A percentile compares a stretch with the other conserved stretches of the same genome.
Conservation (phyloP, 2,113 vertebrate genomes). For the Nymphicus hollandicus region DNA sequence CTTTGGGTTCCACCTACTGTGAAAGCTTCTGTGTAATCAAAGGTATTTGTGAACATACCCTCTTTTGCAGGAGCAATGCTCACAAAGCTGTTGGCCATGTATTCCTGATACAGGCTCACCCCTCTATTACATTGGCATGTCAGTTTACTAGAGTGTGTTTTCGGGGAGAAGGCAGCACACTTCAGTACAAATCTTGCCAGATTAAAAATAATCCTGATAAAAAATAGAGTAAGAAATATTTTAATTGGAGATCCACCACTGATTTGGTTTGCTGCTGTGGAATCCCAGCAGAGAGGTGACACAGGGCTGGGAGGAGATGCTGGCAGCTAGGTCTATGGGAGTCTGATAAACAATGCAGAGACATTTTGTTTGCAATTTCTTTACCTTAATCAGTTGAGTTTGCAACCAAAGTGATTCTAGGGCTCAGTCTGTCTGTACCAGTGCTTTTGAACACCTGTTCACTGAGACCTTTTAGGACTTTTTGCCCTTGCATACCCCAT, state of each 20-base stretch:
- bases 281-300: neutral
- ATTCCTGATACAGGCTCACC: neutral
- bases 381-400: neutral
- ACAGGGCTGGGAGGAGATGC: neutral
- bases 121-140: fast-evolving
- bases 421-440: neutral
- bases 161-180: neutral
- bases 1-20: neutral
- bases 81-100: neutral
- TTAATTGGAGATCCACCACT: neutral
- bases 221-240: neutral
- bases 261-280: neutral
- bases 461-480: neutral
- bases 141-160: neutral
- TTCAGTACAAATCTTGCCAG: neutral
- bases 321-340: neutral
- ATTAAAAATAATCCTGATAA: neutral
- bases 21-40: neutral
- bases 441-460: neutral
- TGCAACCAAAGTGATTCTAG: neutral
- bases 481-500: neutral
- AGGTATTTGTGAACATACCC: neutral
- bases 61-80: neutral
- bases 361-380: neutral
- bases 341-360: neutral